phyloP scores from a whole-genome alignment of 2,113 vertebrate genomes.

The Sterna hirundo region DNA sequence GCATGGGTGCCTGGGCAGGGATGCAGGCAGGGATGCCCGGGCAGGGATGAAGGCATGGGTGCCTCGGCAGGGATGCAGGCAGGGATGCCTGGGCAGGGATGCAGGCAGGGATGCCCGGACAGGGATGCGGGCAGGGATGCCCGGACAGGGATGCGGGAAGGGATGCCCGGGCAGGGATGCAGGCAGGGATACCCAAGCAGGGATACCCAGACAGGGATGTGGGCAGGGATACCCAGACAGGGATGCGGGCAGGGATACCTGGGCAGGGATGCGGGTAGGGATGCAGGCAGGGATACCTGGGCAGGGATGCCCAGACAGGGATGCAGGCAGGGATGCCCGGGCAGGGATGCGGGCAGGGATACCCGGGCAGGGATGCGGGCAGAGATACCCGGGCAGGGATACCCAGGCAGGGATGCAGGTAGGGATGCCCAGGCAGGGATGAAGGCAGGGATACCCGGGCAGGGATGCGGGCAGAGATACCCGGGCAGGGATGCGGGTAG shows the following conservation, averaged over 20 bases:
- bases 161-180: not conserved
- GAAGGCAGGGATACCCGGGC: no score
- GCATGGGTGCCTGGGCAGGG: not conserved
- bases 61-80: not conserved
- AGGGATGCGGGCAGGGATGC: not conserved
- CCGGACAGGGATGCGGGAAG: not conserved
- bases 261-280: not conserved
- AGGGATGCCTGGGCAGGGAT: not conserved
- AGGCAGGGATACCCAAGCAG: not conserved
- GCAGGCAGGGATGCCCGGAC: no score
- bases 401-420: accelerated
- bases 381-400: not conserved
- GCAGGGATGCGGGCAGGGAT: not conserved
- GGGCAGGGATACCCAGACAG: no score
- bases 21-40: not conserved
- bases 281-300: not conserved
- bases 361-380: not conserved
- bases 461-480: not conserved
- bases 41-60: no score
- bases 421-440: not conserved
- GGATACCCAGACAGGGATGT: no score
- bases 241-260: not conserved
- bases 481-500: not conserved
- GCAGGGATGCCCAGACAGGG: no score
- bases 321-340: no score